These are phyloP conservation scores for Salminus brasiliensis DNA, from an alignment of 2,113 vertebrate species.

Conservation along the genomic window DNA sequence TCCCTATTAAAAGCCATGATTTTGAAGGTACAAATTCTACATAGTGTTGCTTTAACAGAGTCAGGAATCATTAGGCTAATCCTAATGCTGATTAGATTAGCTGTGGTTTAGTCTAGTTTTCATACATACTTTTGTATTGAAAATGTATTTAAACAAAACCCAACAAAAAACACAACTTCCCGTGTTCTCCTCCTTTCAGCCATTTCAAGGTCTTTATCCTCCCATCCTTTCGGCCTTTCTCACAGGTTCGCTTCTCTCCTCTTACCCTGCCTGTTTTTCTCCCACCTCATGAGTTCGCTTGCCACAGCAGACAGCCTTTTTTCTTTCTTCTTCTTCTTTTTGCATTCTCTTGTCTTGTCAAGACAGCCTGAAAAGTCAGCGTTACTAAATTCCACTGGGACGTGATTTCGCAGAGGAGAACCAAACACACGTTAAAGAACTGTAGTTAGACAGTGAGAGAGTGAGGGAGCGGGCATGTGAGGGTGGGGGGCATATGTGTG, in stretches of 20 bases:
- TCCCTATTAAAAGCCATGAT: no score
- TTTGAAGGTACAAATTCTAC: no score
- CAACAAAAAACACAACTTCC: background rate
- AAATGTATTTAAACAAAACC: background rate
- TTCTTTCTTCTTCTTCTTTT: background rate
- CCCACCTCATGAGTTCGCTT: slow-evolving; percentile 3
- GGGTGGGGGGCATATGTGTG: background rate
- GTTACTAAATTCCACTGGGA: slow-evolving; percentile 23
- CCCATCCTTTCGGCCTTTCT: background rate
- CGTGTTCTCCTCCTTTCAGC: background rate
- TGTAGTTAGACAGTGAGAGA: slow-evolving; percentile 15
- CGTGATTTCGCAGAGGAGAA: slow-evolving; percentile 22
- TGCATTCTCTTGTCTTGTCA: slow-evolving; percentile 35
- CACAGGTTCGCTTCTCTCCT: background rate
- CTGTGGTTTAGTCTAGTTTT: no score
- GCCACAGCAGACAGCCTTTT: slow-evolving; percentile 12
- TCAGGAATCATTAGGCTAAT: no score
- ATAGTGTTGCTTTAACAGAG: no score
- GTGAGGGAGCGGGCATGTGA: background rate
- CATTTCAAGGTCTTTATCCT: background rate
- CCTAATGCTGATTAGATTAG: no score
- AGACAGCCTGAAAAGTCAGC: slow-evolving; percentile 39
- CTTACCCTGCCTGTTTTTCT: background rate
- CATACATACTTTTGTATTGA: background rate
- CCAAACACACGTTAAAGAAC: slow-evolving; percentile 30